phyloP scores from a whole-genome alignment of 2,888 invertebrate genomes.

The Polydesmus complanatus region DNA sequence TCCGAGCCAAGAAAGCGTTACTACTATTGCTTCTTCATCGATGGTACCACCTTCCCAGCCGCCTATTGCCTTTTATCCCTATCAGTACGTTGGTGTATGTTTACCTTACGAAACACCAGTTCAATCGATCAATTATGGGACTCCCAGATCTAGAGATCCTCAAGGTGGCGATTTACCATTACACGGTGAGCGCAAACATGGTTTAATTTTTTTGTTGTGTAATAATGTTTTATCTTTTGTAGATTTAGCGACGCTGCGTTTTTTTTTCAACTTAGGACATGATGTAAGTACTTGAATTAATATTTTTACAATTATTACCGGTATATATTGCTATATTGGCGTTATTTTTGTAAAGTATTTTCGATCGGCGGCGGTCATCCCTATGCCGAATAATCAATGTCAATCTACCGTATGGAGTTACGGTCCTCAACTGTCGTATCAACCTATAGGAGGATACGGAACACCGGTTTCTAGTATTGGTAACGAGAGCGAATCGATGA shows the following conservation, averaged over 20 bases:
- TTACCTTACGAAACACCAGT: slow-evolving; percentile 3
- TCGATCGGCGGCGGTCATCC: slow-evolving; percentile 12
- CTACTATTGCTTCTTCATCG: not conserved
- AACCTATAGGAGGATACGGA: slow-evolving; percentile 7
- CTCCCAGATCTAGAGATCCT: slow-evolving; percentile 15
- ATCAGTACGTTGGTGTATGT: slow-evolving; percentile 7
- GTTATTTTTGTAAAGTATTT: slow-evolving; percentile 16
- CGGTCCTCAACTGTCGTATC: slow-evolving; percentile 11
- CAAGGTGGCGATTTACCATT: slow-evolving; percentile 16
- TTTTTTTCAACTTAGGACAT: slow-evolving; percentile 17
- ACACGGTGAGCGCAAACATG: slow-evolving; percentile 2
- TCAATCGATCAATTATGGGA: slow-evolving; percentile 14
- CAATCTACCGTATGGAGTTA: slow-evolving; percentile 17
- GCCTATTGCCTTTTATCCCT: slow-evolving; percentile 8
- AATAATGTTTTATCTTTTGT: not conserved
- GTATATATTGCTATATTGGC: not conserved
- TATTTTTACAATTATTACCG: not conserved
- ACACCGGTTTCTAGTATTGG: slow-evolving; percentile 7
- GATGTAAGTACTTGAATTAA: slow-evolving; percentile 13
- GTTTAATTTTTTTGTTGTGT: not conserved
- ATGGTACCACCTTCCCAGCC: not conserved
- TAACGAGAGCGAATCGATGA: not conserved
- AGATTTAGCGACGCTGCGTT: slow-evolving; percentile 17
- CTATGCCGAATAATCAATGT: slow-evolving; percentile 1
- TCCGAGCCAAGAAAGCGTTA: not conserved